A percentile compares a stretch with the other conserved stretches of the same genome.
Evolutionary conservation across 2,888 invertebrate genomes (phyloP).

Genomic region (Nomada fabriciana): DNA sequence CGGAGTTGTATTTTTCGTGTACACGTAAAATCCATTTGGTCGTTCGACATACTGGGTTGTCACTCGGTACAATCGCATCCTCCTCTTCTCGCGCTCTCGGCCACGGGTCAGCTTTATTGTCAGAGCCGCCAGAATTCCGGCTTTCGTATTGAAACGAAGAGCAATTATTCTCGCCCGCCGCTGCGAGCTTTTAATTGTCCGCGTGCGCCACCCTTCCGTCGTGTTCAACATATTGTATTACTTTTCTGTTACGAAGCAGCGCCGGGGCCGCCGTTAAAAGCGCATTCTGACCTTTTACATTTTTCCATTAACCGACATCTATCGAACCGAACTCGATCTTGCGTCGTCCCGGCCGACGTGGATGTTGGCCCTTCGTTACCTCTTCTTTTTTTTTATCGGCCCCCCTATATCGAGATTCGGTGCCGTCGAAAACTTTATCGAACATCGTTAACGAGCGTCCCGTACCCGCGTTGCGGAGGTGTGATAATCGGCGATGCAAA

Average conservation of each 20-base stretch:
- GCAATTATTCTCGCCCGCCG: slow-evolving; percentile 72
- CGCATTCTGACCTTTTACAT: slow-evolving; percentile 44
- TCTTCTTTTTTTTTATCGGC: slow-evolving; percentile 7
- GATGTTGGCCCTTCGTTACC: too few relatives aligned
- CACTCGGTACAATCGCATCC: slow-evolving; percentile 72
- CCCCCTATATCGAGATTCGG: background rate
- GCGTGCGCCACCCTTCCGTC: slow-evolving; percentile 24
- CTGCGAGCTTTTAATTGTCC: slow-evolving; percentile 73
- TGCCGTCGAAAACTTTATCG: slow-evolving; percentile 23
- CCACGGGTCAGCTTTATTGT: slow-evolving; percentile 70
- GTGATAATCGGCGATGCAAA: slow-evolving; percentile 4
- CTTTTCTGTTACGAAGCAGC: slow-evolving; percentile 58
- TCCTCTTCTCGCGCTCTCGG: slow-evolving; percentile 64
- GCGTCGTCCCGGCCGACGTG: background rate
- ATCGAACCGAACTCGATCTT: slow-evolving; percentile 35
- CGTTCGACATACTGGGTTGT: slow-evolving; percentile 74
- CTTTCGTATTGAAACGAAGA: slow-evolving; percentile 73
- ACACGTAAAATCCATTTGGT: slow-evolving; percentile 76
- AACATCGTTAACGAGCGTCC: slow-evolving; percentile 17
- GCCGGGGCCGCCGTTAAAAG: slow-evolving; percentile 56
- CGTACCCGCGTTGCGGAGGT: background rate
- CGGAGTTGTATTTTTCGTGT: slow-evolving; percentile 72
- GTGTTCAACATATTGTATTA: slow-evolving; percentile 69
- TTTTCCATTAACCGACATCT: slow-evolving; percentile 49
- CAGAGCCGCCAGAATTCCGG: slow-evolving; percentile 71